Conservation (phyloP, 2,797 vertebrate genomes). For the Amblyraja radiata region DNA sequence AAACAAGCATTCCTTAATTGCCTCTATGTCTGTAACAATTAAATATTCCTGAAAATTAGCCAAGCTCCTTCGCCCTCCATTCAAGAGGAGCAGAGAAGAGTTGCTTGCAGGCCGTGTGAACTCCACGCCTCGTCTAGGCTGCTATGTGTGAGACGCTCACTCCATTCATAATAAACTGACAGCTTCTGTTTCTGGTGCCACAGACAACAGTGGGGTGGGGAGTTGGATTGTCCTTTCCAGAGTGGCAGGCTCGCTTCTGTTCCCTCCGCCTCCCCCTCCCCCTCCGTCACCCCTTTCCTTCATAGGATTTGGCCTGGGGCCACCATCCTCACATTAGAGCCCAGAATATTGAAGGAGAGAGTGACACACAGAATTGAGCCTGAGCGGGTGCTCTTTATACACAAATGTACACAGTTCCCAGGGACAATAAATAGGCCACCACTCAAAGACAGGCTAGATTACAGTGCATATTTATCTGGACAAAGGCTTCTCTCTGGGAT, state of each 20-base stretch:
- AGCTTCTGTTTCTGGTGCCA: constrained; percentile 34
- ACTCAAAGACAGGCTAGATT: constrained; percentile 36
- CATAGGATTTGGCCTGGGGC: constrained; percentile 27
- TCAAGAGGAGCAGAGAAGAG: constrained; percentile 30
- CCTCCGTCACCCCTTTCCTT: constrained; percentile 3
- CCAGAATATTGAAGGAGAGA: constrained; percentile 10
- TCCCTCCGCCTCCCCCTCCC: neutral
- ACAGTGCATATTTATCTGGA: constrained; percentile 33
- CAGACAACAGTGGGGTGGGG: neutral
- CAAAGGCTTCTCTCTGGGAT: constrained; percentile 29
- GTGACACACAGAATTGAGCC: constrained; percentile 34
- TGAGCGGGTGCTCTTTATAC: constrained; percentile 35
- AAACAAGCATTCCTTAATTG: constrained; percentile 27
- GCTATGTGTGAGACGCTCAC: constrained; percentile 31
- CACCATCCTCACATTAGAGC: constrained; percentile 19
- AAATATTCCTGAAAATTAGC: constrained; percentile 38
- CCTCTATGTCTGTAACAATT: constrained; percentile 36
- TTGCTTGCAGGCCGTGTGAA: constrained; percentile 36
- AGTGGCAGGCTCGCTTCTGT: neutral
- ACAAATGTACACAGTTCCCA: constrained; percentile 37
- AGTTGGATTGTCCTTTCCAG: constrained; percentile 4
- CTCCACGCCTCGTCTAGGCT: constrained; percentile 29
- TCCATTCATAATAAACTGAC: constrained; percentile 37
- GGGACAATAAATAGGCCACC: constrained; percentile 35
- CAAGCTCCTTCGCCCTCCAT: constrained; percentile 32